These are phyloP conservation scores for Eolophus roseicapilla DNA, from an alignment of 2,113 vertebrate genomes.

Conservation along the genomic window DNA sequence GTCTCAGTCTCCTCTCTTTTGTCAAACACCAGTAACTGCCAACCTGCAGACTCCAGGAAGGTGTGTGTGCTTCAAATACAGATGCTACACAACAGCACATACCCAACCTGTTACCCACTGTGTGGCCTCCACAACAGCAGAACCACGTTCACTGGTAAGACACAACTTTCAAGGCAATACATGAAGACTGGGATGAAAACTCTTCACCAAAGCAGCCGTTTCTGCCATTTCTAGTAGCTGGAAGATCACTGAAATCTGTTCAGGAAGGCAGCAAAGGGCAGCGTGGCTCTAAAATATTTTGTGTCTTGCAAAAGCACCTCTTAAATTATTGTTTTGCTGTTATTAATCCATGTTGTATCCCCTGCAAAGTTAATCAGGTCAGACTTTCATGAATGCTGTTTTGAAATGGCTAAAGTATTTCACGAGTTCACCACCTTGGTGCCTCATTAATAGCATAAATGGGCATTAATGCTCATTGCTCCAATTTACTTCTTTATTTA, in stretches of 20 bases:
- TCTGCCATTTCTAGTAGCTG: background rate
- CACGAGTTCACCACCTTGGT: background rate
- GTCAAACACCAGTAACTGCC: background rate
- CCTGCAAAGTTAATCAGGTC: background rate
- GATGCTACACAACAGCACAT: accelerated
- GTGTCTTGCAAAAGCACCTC: background rate
- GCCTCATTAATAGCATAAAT: background rate
- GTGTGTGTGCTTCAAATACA: accelerated
- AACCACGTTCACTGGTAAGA: background rate
- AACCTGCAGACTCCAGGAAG: background rate
- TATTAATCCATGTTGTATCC: background rate
- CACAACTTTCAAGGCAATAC: background rate
- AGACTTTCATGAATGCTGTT: background rate
- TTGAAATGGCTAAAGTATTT: background rate
- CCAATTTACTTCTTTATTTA: background rate
- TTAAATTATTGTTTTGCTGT: background rate
- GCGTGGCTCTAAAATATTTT: background rate
- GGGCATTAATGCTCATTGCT: background rate
- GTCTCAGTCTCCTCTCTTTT: background rate
- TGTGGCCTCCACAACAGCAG: background rate
- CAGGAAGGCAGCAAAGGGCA: background rate
- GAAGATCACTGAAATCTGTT: background rate
- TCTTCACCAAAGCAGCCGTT: background rate
- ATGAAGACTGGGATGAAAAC: background rate
- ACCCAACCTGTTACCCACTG: accelerated